Base-by-base conservation (phyloP, 2,888 invertebrate species). In the Caenorhabditis sp. region DNA sequence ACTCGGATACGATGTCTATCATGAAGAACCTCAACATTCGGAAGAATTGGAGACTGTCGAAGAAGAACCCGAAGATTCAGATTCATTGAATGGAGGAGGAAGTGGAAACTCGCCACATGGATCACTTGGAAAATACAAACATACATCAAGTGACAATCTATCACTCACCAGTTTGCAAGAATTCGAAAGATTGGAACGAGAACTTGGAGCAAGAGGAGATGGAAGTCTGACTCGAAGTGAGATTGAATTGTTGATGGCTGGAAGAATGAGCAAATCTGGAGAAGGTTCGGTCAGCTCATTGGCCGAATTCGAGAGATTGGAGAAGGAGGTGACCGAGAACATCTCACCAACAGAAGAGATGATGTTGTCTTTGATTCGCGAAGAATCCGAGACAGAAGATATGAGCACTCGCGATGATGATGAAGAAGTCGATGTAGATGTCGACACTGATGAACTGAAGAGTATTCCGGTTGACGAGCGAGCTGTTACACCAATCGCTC, bases 351-450 rank as follows among this genome's bases (percentile, higher is more conserved):
- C 77, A 24, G 86, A 86, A 58, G 82, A 84, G n/a, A 87, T 87
- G 87, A 81, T 86, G 74, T 69, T 87, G 31, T 84, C 84, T 14
- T 86, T 87, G 60, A 87, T 87, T 27, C 73, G 82, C 12, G 87
- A 87, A 60, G 87, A 87, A 65, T 81, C 81, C 17, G 87, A 87
- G 67, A 82, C 82, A 1, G 87, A 87, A 57, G 87, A 86, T 53
- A 87, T 87, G 86, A 87, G 86, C 65, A 79, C 78, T 12, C 76
- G 82, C 0, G 87, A 83, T 19, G 86, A 86, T 55, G 86, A 86
- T 43, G 87, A 87, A 54, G 83, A 84, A 8, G 83, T 81, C 8
- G 78, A 69, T 10, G 71, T 66, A 10, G 82, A 83, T 17, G 81
- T 77, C 8, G 69, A 74, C 19, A 55, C 60, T 23, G 51, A 71